Conservation (phyloP, 2,888 invertebrate species). For the Ophion ellenae region DNA sequence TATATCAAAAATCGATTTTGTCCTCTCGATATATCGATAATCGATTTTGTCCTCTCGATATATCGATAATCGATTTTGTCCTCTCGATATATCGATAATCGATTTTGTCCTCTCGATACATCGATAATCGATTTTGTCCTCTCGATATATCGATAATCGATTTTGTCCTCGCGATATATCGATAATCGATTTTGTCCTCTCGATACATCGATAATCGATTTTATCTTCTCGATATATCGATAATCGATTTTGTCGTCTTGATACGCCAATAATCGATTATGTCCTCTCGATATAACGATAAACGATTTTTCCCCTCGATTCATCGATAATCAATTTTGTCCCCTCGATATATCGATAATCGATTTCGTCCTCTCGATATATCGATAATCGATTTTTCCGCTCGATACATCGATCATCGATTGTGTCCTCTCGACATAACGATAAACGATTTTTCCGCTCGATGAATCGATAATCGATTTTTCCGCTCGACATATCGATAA, state of each 20-base stretch:
- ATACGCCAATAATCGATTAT: not conserved
- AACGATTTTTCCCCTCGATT: not conserved
- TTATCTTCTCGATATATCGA: not conserved
- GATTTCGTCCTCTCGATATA: not conserved
- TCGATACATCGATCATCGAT: not conserved
- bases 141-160: conserved; percentile 4
- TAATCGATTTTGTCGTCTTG: not conserved
- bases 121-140: not conserved
- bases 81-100: conserved; percentile 1
- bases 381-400: not conserved
- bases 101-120: not conserved
- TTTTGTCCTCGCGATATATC: not conserved
- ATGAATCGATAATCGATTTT: conserved; percentile 1
- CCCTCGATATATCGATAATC: not conserved
- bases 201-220: not conserved
- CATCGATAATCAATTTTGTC: not conserved
- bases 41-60: not conserved
- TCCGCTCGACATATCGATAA: not conserved
- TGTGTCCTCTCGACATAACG: not conserved
- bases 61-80: conserved; percentile 7
- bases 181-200: not conserved
- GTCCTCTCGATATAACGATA: conserved; percentile 1
- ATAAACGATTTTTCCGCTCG: not conserved
- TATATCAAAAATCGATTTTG: not conserved
- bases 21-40: not conserved